Percentiles rank a stretch among this genome's conserved stretches.
phyloP scores from a whole-genome alignment of 2,888 invertebrate genomes.

The Chelonus formosanus region DNA sequence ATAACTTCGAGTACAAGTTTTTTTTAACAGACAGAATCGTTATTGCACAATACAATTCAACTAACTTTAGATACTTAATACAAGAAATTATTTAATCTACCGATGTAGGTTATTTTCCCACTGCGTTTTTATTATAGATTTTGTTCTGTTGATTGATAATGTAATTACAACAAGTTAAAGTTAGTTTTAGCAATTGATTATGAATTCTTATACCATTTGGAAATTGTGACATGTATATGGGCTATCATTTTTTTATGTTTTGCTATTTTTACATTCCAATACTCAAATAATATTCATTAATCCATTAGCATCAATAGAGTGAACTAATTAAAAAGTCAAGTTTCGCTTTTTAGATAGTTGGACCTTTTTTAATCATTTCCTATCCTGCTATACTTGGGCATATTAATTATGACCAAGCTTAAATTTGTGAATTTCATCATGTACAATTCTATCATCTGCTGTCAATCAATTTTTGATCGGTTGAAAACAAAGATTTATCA shows the following conservation, averaged over 20 bases:
- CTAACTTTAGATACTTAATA: conserved; percentile 50
- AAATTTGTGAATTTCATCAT: too few relatives aligned
- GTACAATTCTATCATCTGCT: too few relatives aligned
- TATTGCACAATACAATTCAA: conserved; percentile 9
- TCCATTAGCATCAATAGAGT: too few relatives aligned
- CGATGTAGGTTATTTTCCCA: conserved; percentile 26
- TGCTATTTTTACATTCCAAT: too few relatives aligned
- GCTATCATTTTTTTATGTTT: conserved; percentile 27
- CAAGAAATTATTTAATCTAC: conserved; percentile 33
- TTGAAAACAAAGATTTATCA: too few relatives aligned
- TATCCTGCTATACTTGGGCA: too few relatives aligned
- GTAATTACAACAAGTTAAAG: conserved; percentile 51
- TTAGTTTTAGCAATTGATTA: conserved; percentile 44
- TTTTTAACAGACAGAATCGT: conserved; percentile 39
- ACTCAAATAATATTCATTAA: too few relatives aligned
- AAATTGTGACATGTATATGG: conserved; percentile 54
- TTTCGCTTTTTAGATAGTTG: too few relatives aligned
- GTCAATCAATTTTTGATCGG: too few relatives aligned
- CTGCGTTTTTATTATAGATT: conserved; percentile 45
- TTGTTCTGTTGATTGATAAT: conserved; percentile 57
- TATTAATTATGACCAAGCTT: too few relatives aligned
- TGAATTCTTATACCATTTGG: conserved; percentile 51
- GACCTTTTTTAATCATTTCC: too few relatives aligned
- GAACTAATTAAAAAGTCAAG: too few relatives aligned
- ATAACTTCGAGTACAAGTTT: conserved; percentile 38